Evolutionary conservation across 1,140 invertebrate species (phyloP).

Genomic region (Lamellibrachia luymesi): DNA sequence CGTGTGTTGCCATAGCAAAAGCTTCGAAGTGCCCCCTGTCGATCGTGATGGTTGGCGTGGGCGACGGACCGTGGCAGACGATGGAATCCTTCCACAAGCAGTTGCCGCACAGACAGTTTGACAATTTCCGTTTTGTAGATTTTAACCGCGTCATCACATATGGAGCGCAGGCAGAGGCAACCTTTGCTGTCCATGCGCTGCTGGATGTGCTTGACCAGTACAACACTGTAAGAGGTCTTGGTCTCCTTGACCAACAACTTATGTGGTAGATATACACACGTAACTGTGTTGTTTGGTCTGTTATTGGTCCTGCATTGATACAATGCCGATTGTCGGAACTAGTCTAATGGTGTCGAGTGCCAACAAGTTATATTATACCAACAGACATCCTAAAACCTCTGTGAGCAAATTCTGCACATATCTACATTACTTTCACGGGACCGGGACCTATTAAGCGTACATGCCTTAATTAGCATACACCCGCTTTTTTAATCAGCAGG

Average conservation of each 20-base stretch:
- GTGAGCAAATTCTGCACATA: neutral
- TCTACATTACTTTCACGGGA: too few relatives aligned
- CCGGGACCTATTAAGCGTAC: too few relatives aligned
- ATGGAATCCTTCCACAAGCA: conserved; percentile 63
- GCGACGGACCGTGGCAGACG: conserved; percentile 63
- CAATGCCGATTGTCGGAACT: neutral
- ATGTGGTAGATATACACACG: neutral
- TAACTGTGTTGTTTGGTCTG: neutral
- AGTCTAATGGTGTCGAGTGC: neutral
- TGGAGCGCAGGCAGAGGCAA: conserved; percentile 55
- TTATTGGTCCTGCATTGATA: neutral
- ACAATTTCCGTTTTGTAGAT: conserved; percentile 65
- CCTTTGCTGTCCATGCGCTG: conserved; percentile 59
- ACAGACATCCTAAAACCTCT: neutral
- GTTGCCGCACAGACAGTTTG: conserved; percentile 60
- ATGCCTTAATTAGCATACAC: too few relatives aligned
- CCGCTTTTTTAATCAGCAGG: too few relatives aligned
- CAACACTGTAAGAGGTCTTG: conserved; percentile 55
- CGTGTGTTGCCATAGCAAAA: conserved; percentile 59
- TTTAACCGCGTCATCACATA: conserved; percentile 57
- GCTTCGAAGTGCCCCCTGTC: conserved; percentile 61
- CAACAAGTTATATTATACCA: neutral
- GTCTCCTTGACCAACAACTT: conserved; percentile 16
- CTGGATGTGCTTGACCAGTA: conserved; percentile 64
- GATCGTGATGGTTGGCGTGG: conserved; percentile 63